Conservation (phyloP, 2,797 vertebrate species). For the Sebastes trivittatus region DNA sequence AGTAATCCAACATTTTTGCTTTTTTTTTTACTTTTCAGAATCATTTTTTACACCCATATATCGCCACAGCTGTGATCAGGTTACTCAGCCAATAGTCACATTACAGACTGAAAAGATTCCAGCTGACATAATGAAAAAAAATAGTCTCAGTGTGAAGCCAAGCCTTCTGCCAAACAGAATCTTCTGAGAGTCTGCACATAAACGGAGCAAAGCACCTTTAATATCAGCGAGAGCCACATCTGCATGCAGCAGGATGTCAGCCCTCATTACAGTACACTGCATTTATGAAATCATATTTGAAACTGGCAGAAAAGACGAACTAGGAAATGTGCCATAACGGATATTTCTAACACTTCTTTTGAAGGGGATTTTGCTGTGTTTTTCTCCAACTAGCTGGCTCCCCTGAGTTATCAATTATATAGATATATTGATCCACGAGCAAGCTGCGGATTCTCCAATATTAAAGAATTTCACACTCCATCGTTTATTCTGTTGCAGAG, state of each 20-base stretch:
- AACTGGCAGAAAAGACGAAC: slow-evolving; percentile 15
- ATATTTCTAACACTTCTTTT: slow-evolving; percentile 20
- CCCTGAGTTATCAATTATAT: slow-evolving; percentile 41
- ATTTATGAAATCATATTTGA: slow-evolving; percentile 45
- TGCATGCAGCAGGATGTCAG: slow-evolving; percentile 51
- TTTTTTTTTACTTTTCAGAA: background rate
- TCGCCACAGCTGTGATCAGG: slow-evolving; percentile 22
- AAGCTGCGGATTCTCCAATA: slow-evolving; percentile 21
- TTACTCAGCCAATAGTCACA: slow-evolving; percentile 8
- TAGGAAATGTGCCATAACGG: background rate
- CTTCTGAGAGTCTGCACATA: slow-evolving; percentile 37
- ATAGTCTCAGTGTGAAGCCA: background rate
- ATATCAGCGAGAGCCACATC: slow-evolving; percentile 39
- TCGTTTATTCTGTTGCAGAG: background rate
- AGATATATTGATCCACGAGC: slow-evolving; percentile 39
- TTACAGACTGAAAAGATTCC: slow-evolving; percentile 31
- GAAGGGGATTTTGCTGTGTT: background rate
- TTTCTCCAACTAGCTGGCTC: background rate
- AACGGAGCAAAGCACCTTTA: slow-evolving; percentile 50
- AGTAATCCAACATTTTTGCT: background rate
- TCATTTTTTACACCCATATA: background rate
- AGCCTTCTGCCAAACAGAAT: slow-evolving; percentile 38
- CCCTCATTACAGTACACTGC: slow-evolving; percentile 22
- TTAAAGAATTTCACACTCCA: slow-evolving; percentile 21
- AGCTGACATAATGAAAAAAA: slow-evolving; percentile 27